phyloP scores from a whole-genome alignment of 2,797 vertebrate genomes.

The Dicrostonyx torquatus region DNA sequence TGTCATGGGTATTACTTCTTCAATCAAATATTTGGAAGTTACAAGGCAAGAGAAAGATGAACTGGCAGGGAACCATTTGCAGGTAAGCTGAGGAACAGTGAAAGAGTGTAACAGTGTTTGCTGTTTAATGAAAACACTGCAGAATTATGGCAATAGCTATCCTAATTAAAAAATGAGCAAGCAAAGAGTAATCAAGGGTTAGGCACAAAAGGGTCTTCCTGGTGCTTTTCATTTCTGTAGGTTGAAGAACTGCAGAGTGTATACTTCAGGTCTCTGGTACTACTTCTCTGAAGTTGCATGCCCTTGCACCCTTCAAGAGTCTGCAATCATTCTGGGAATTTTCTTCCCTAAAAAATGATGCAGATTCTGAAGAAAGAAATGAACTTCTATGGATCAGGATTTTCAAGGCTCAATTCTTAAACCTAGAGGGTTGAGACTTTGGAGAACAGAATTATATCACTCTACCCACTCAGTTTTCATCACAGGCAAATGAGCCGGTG shows the following conservation, averaged over 20 bases:
- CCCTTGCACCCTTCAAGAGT: background rate
- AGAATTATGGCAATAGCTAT: slow-evolving; percentile 54
- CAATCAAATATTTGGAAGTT: slow-evolving; percentile 77
- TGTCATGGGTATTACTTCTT: slow-evolving; percentile 36
- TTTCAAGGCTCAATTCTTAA: background rate
- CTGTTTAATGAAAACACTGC: slow-evolving; percentile 54
- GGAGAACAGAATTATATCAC: background rate
- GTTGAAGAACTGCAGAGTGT: background rate
- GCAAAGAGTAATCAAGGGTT: background rate
- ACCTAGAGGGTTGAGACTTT: background rate
- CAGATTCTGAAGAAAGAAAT: slow-evolving; percentile 35
- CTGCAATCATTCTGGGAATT: background rate
- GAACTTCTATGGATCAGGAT: background rate
- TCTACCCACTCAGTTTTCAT: slow-evolving; percentile 4
- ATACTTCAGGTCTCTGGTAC: background rate
- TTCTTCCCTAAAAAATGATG: slow-evolving; percentile 25
- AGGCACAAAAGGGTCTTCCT: background rate
- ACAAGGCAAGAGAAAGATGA: slow-evolving; percentile 68
- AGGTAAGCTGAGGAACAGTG: slow-evolving; percentile 60
- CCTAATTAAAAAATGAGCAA: background rate
- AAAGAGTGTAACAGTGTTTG: slow-evolving; percentile 72
- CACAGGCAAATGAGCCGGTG: background rate
- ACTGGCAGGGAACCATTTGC: slow-evolving; percentile 62
- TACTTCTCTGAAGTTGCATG: background rate
- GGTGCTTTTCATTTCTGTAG: background rate